Conservation (phyloP, 2,888 invertebrate genomes). For the Urechis unicinctus region DNA sequence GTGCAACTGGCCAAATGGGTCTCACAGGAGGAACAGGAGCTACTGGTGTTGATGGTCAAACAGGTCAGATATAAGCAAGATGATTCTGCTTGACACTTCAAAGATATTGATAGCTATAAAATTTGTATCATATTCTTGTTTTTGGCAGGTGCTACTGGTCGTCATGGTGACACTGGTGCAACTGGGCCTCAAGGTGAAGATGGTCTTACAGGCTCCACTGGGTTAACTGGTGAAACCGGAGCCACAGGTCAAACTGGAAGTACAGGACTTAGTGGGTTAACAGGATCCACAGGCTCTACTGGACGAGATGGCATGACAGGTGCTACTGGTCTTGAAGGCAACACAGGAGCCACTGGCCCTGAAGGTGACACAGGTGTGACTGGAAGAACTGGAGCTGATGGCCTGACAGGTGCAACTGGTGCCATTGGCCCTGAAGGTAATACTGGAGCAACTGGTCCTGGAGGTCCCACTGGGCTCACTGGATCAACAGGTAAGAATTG, state of each 20-base stretch:
- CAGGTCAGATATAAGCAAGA: no score
- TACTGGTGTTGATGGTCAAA: slow-evolving; percentile 4
- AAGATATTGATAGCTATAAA: no score
- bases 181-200: slow-evolving; percentile 1
- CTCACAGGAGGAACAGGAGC: slow-evolving; percentile 2
- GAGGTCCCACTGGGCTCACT: neutral
- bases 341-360: slow-evolving; percentile 5
- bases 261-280: neutral
- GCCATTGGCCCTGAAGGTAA: neutral
- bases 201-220: slow-evolving; percentile 1
- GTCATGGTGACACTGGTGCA: neutral
- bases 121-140: no score
- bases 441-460: neutral
- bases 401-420: slow-evolving; percentile 1
- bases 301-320: slow-evolving; percentile 8
- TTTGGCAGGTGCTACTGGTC: neutral
- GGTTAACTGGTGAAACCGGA: slow-evolving; percentile 1
- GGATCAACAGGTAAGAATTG: no score
- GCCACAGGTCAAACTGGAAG: slow-evolving; percentile 4
- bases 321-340: slow-evolving; percentile 1
- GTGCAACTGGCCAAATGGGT: neutral
- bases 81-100: no score
- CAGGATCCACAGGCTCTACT: slow-evolving; percentile 1
- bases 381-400: slow-evolving; percentile 6
- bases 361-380: slow-evolving; percentile 8